Conservation (phyloP, 2,888 invertebrate species). For the Cantharis nigra region DNA sequence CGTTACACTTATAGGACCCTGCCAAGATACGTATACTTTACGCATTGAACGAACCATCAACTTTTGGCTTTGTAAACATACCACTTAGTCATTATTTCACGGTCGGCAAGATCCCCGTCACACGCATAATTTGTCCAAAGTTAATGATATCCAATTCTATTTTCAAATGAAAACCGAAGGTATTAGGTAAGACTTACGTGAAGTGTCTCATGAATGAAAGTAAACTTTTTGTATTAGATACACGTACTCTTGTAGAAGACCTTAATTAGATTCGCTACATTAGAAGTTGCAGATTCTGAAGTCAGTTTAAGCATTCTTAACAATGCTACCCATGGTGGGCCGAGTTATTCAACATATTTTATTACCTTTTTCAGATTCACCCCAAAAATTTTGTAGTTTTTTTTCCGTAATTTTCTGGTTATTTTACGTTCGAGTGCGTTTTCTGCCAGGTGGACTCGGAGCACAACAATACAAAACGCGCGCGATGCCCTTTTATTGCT, state of each 20-base stretch:
- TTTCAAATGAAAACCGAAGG: constrained; percentile 16
- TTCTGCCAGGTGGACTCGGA: constrained; percentile 45
- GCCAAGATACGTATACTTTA: constrained; percentile 8
- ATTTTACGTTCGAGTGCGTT: constrained; percentile 50
- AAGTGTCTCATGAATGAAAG: constrained; percentile 36
- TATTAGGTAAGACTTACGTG: constrained; percentile 34
- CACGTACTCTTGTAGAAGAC: constrained; percentile 45
- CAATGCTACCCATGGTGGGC: constrained; percentile 39
- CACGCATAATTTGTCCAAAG: constrained; percentile 32
- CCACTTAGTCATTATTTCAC: constrained; percentile 35
- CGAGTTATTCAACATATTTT: constrained; percentile 44
- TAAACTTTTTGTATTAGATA: constrained; percentile 43
- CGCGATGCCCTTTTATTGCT: constrained; percentile 49
- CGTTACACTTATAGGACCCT: not conserved
- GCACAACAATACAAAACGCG: constrained; percentile 42
- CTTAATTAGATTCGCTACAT: constrained; percentile 49
- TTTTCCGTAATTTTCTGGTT: constrained; percentile 52
- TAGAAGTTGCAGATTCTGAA: constrained; percentile 44
- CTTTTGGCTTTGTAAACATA: constrained; percentile 28
- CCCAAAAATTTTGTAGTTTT: constrained; percentile 40
- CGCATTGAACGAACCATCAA: constrained; percentile 8
- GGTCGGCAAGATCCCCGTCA: constrained; percentile 30
- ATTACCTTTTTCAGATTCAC: constrained; percentile 48
- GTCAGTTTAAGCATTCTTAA: constrained; percentile 29
- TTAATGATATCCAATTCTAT: constrained; percentile 31